A percentile compares a stretch with the other conserved stretches of the same genome.
Evolutionary conservation across 2,888 invertebrate genomes (phyloP).

Genomic region (Protonemura montana): DNA sequence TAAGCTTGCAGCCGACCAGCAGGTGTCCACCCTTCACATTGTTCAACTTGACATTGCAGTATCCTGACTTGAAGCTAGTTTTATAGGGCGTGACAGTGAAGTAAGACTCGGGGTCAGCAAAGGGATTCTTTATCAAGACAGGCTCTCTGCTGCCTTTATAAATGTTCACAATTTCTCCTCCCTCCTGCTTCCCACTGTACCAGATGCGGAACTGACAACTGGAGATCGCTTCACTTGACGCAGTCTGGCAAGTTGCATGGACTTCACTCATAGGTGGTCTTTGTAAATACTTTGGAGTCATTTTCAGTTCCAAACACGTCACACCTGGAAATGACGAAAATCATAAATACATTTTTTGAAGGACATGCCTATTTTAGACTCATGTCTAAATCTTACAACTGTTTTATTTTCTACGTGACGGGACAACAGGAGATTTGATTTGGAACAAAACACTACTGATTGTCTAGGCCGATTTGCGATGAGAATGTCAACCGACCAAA

Average conservation of each 20-base stretch:
- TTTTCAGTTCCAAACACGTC: not conserved
- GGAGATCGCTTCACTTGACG: not conserved
- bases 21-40: not conserved
- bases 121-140: not conserved
- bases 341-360: no score
- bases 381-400: no score
- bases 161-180: no score
- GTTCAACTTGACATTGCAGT: not conserved
- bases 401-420: no score
- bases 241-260: not conserved
- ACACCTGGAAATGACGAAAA: not conserved
- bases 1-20: not conserved
- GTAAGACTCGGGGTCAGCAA: no score
- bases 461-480: no score
- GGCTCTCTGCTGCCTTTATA: not conserved
- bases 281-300: not conserved
- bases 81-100: no score
- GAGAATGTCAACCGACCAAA: no score
- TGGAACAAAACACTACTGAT: no score
- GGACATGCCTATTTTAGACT: no score
- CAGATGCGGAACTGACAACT: not conserved
- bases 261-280: not conserved
- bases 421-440: no score
- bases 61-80: no score
- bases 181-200: not conserved